Evolutionary conservation across 2,797 vertebrate species (phyloP).

Genomic region (Telmatherina bonti): DNA sequence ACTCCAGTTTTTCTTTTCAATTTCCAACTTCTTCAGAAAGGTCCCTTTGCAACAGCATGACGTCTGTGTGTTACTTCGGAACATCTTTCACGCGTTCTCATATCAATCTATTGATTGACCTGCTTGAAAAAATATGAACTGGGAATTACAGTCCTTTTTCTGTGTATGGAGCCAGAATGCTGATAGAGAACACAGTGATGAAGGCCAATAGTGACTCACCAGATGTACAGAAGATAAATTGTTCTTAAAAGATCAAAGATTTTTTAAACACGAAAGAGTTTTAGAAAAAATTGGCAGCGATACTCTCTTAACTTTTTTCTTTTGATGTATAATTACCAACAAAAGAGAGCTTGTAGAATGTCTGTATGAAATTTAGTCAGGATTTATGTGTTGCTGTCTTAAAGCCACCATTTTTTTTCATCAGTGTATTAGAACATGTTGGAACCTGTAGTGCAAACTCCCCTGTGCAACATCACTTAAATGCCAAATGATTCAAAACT

Average conservation of each 20-base stretch:
- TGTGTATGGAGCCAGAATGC: slow-evolving; percentile 50
- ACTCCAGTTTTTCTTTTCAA: slow-evolving; percentile 46
- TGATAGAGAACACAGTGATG: slow-evolving; percentile 45
- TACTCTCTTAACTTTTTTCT: slow-evolving; percentile 23
- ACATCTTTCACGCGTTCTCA: slow-evolving; percentile 45
- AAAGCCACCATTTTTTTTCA: slow-evolving; percentile 39
- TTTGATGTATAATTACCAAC: slow-evolving; percentile 25
- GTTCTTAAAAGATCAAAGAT: slow-evolving; percentile 59
- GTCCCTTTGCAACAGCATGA: slow-evolving; percentile 16
- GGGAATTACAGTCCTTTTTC: slow-evolving; percentile 49
- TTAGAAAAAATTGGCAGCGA: slow-evolving; percentile 14
- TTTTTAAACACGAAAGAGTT: slow-evolving; percentile 43
- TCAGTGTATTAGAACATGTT: slow-evolving; percentile 46
- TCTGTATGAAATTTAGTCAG: slow-evolving; percentile 11
- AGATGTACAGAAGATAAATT: slow-evolving; percentile 47
- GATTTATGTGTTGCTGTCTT: slow-evolving; percentile 37
- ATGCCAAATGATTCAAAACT: not conserved
- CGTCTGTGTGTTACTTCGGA: slow-evolving; percentile 35
- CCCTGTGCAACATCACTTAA: not conserved
- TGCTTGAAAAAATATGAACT: slow-evolving; percentile 67
- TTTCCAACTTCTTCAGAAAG: slow-evolving; percentile 45
- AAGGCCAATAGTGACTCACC: slow-evolving; percentile 54
- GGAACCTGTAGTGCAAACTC: not conserved
- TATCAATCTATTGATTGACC: slow-evolving; percentile 64
- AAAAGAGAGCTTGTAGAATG: not conserved